Conservation (phyloP, 2,888 invertebrate species). For the Gisinianus flammeolus region DNA sequence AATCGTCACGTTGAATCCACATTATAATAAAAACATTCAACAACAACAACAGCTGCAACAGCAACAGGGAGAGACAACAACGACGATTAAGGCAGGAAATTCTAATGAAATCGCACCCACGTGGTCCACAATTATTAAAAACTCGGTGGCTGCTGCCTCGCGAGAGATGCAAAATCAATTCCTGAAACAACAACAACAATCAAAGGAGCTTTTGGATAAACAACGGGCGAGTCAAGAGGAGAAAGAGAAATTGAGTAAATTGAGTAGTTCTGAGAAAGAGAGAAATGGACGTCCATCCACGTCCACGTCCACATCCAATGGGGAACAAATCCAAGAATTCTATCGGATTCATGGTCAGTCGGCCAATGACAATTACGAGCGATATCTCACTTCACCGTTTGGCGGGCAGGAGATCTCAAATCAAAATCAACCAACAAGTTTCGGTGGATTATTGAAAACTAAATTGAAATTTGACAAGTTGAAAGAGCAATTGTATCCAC, state of each 20-base stretch:
- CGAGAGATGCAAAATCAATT: background rate
- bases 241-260: conserved; percentile 42
- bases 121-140: conserved; percentile 10
- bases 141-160: background rate
- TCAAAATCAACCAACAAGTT: conserved; percentile 31
- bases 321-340: background rate
- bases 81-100: background rate
- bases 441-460: conserved; percentile 53
- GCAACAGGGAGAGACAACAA: background rate
- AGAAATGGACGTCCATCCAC: conserved; percentile 45
- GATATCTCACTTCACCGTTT: background rate
- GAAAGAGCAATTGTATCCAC: conserved; percentile 51
- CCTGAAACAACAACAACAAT: background rate
- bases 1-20: conserved; percentile 26
- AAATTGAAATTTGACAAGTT: conserved; percentile 56
- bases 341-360: background rate
- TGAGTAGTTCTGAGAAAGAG: conserved; percentile 47
- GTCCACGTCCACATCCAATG: conserved; percentile 44
- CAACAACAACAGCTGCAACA: background rate
- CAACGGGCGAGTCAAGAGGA: conserved; percentile 46
- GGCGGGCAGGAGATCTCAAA: background rate
- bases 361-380: background rate
- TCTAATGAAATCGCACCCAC: background rate
- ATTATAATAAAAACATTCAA: conserved; percentile 7
- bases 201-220: conserved; percentile 26